Percentiles rank a stretch among this genome's conserved stretches.
Evolutionary conservation across 2,113 vertebrate genomes (phyloP).

Genomic region (Noturus placidus): DNA sequence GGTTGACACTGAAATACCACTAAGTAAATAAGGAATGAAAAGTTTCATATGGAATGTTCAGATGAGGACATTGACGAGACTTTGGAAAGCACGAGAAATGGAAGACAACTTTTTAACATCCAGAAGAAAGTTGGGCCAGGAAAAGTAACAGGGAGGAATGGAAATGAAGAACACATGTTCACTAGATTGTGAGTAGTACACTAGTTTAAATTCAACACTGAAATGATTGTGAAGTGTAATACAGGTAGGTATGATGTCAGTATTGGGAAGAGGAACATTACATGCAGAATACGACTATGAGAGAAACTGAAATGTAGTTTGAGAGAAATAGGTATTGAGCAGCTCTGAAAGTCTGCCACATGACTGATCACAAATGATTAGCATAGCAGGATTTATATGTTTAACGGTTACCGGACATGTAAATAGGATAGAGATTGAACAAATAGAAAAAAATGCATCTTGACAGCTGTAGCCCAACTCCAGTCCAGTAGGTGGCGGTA

Average conservation of each 20-base stretch:
- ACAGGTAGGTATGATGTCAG: not conserved
- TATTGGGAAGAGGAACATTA: not conserved
- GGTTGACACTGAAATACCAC: too few relatives aligned
- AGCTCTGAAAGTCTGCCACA: not conserved
- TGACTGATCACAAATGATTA: not conserved
- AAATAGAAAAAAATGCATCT: not conserved
- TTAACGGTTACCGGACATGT: not conserved
- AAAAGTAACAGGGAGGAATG: not conserved
- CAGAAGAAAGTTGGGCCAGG: not conserved
- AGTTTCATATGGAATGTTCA: too few relatives aligned
- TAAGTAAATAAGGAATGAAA: too few relatives aligned
- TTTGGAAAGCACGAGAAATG: too few relatives aligned
- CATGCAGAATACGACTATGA: too few relatives aligned
- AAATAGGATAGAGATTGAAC: not conserved
- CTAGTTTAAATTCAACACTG: not conserved
- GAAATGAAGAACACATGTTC: not conserved
- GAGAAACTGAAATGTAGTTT: not conserved
- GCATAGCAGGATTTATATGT: not conserved
- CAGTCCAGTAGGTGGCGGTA: constrained; percentile 4
- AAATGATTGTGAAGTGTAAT: too few relatives aligned
- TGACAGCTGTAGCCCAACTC: not conserved
- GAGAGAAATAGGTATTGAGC: not conserved
- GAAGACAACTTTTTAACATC: not conserved
- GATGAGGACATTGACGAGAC: too few relatives aligned
- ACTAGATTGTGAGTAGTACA: not conserved